Evolutionary conservation across 2,113 vertebrate species (phyloP), one percentile per base, ranked within the genome.

Genomic region (Leptobrachium leishanense): DNA sequence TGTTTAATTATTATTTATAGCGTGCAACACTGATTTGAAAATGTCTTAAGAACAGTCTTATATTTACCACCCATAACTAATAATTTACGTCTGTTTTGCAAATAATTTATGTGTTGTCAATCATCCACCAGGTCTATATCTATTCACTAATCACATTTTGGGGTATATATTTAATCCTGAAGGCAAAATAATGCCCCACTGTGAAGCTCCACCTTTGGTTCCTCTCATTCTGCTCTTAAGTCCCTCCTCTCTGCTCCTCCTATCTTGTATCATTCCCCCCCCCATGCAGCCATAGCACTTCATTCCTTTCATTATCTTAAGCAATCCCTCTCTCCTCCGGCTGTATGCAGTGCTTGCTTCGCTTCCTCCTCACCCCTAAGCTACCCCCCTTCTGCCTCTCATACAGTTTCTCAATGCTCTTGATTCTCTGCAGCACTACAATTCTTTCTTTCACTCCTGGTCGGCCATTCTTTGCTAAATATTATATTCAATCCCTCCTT

Each of bases 231-330:
- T 77, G 65, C 67, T 11, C 11, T 43, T 64, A 50, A 7, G 53
- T 54, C 66, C 74, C 75, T 77, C 74, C 64, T 41, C 53, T 15
- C 62, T 67, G 74, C 68, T 76, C 74, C 74, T 76, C 66, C 66
- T 77, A 50, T 59, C 54, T 53, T 13, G 65, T 59, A 10, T 59
- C 57, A 53, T 66, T 77, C 55, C 7, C 65, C 65, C 65, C 67
- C 41, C 75, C 31, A 66, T 53, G 55, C 53, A 62, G 53, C 75
- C 68, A 53, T 77, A 59, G 55, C 53, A 77, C 75, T 77, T 59
- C 75, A 68, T 77, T 68, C 3, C 66, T 59, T 15, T 15, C 13
- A 4, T 12, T 12, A 59, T 59, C 8, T 59, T 7, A 12, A 59
- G 55, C 55, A 59, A 4, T 76, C 50, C 46, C 65, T 77, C 64